Percentiles rank a stretch among this genome's conserved stretches.
Evolutionary conservation across 2,888 invertebrate genomes (phyloP).

Genomic region (Rhagium mordax): DNA sequence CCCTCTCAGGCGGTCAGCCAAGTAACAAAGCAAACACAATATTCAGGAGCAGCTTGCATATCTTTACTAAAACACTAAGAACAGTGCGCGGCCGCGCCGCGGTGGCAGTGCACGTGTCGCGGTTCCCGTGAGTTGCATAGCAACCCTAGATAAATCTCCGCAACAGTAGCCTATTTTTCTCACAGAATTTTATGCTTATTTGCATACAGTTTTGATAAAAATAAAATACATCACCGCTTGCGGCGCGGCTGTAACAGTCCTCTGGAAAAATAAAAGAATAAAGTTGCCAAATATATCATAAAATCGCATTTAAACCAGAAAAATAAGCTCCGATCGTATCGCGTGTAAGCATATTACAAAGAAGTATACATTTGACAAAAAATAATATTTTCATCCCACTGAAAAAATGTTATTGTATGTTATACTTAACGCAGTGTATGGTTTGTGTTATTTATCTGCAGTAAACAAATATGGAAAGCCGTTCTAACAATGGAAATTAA

Average conservation of each 20-base stretch:
- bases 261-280: background rate
- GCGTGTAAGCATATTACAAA: background rate
- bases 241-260: background rate
- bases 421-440: background rate
- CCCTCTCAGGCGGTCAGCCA: slow-evolving; percentile 5
- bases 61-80: background rate
- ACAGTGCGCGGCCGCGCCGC: background rate
- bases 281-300: background rate
- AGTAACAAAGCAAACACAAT: slow-evolving; percentile 5
- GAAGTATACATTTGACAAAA: background rate
- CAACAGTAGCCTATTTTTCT: background rate
- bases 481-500: background rate
- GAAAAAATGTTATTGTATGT: background rate
- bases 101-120: background rate
- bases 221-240: background rate
- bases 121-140: slow-evolving; percentile 8
- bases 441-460: background rate
- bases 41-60: background rate
- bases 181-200: background rate
- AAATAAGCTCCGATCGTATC: background rate
- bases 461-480: background rate
- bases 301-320: background rate
- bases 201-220: background rate
- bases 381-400: background rate
- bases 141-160: slow-evolving; percentile 8